These are phyloP conservation scores for Heliconius hewitsoni DNA, from an alignment of 1,140 invertebrate species.

Conservation along the genomic window DNA sequence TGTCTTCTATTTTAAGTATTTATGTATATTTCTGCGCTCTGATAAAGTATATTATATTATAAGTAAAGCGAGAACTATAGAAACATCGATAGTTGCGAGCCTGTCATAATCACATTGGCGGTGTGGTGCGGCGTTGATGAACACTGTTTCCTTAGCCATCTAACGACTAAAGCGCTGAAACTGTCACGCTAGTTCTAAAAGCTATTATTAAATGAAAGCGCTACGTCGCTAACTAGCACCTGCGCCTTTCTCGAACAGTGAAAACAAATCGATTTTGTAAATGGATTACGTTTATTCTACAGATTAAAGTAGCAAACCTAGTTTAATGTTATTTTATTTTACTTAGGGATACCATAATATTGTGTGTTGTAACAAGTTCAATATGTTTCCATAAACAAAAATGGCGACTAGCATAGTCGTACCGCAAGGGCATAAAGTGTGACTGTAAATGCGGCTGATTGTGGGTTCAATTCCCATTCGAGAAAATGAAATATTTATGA, in stretches of 20 bases:
- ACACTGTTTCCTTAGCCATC: slow-evolving; percentile 23
- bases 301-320: slow-evolving; percentile 20
- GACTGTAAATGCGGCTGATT: too few species aligned
- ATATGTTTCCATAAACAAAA: not conserved
- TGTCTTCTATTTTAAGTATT: not conserved
- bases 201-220: slow-evolving; percentile 23
- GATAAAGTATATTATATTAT: not conserved
- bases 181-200: slow-evolving; percentile 19
- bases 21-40: not conserved
- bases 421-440: too few species aligned
- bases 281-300: slow-evolving; percentile 29
- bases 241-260: slow-evolving; percentile 23
- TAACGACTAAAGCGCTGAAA: slow-evolving; percentile 29
- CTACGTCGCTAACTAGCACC: slow-evolving; percentile 24
- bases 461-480: too few species aligned
- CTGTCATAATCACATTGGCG: slow-evolving; percentile 54
- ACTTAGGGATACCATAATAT: not conserved
- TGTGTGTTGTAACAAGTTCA: not conserved
- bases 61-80: slow-evolving; percentile 16
- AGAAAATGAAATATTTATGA: too few species aligned
- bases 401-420: too few species aligned
- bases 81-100: slow-evolving; percentile 29
- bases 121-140: slow-evolving; percentile 35
- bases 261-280: slow-evolving; percentile 29
- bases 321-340: slow-evolving; percentile 1